Evolutionary conservation across 1,140 invertebrate species (phyloP), one percentile per base, ranked within the genome.

Genomic region (Ectropis grisescens): DNA sequence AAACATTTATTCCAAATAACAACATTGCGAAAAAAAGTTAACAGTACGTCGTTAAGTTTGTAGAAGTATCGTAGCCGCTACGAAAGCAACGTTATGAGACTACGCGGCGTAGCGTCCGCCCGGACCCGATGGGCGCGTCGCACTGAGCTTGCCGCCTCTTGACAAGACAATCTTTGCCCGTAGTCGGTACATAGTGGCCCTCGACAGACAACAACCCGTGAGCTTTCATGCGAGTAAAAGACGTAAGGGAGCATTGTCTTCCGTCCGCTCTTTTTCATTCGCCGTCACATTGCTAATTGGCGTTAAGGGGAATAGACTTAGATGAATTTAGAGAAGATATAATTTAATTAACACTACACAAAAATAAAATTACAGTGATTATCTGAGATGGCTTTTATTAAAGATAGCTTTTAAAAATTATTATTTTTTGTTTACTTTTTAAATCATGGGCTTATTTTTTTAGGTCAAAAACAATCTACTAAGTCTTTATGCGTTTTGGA

Each of bases 101-200:
- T 34, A 11, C 32, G 38, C 31, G 54, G 48, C 52, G 57, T 61
- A 64, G 58, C 74, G 74, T 69, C 64, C 70, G 66, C 50, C 58
- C 57, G 19, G 61, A 44, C 26, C 51, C 58, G 67, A 59, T 61
- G 53, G 61, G 58, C 60, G 61, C 59, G 51, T 66, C 51, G 57
- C 50, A 79, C 74, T 79, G 74, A 72, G 59, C 59, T 37, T 46
- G 28, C 41, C 37, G 37, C 47, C 64, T 61, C 65, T 58, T 68
- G 67, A 74, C 69, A 65, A 78, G 68, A 67, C 74, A 75, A 75
- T 75, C 68, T 79, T 76, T 75, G 55, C 53, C 58, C 47, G 51
- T n/a, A n/a, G n/a, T n/a, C n/a, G n/a, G 16, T 65, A 61, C 50
- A 64, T 51, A 58, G 57, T 59, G 46, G 51, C 58, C 54, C 68